These are phyloP conservation scores for Luperina nickerlii DNA, from an alignment of 2,888 invertebrate species.

Conservation along the genomic window DNA sequence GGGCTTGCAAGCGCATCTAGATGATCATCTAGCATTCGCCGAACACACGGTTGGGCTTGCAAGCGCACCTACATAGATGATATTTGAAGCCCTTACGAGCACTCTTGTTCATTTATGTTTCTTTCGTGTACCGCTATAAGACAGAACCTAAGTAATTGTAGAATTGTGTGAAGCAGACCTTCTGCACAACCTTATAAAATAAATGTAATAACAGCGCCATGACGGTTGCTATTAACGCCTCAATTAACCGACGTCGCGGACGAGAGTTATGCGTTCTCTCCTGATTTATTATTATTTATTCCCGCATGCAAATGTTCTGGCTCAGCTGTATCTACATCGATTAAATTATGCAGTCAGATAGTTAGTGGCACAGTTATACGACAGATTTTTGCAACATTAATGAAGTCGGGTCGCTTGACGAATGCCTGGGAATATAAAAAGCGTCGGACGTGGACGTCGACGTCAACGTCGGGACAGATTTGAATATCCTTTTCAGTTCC, in stretches of 20 bases:
- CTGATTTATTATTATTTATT: slow-evolving; percentile 67
- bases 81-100: neutral
- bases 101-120: neutral
- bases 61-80: too few relatives aligned
- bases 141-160: neutral
- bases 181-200: slow-evolving; percentile 4
- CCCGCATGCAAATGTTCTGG: slow-evolving; percentile 65
- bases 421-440: slow-evolving; percentile 54
- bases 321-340: slow-evolving; percentile 40
- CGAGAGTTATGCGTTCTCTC: slow-evolving; percentile 61
- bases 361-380: slow-evolving; percentile 64
- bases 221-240: slow-evolving; percentile 73
- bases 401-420: slow-evolving; percentile 43
- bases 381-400: slow-evolving; percentile 54
- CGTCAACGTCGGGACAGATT: slow-evolving; percentile 16
- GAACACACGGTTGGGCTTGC: neutral
- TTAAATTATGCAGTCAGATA: slow-evolving; percentile 66
- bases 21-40: neutral
- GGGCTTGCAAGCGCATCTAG: too few relatives aligned
- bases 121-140: neutral
- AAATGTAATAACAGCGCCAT: slow-evolving; percentile 46
- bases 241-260: slow-evolving; percentile 70
- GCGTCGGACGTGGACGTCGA: neutral
- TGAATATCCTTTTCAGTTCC: slow-evolving; percentile 51
- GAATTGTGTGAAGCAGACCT: neutral